These are phyloP conservation scores for Cheilinus undulatus DNA, from an alignment of 2,113 vertebrate genomes.

Conservation along the genomic window DNA sequence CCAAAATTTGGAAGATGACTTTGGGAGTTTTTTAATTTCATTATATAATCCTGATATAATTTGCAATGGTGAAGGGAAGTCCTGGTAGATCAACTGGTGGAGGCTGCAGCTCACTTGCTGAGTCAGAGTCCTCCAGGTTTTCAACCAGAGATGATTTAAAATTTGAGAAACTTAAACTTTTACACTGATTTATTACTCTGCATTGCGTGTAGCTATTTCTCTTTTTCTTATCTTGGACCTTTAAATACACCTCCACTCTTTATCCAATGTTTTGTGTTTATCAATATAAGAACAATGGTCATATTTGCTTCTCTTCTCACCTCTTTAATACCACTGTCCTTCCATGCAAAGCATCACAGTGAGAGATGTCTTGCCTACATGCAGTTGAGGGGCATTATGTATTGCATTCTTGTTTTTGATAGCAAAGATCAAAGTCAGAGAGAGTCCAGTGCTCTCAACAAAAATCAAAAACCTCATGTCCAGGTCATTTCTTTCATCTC, in stretches of 20 bases:
- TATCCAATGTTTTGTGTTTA: too few species aligned
- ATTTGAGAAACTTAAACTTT: too few species aligned
- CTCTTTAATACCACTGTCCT: neutral
- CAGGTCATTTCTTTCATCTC: constrained; percentile 57
- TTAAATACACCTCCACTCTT: neutral
- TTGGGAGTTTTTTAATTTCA: neutral
- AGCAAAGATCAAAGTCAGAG: constrained; percentile 56
- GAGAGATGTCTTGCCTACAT: constrained; percentile 2
- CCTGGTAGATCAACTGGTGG: too few species aligned
- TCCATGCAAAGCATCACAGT: constrained; percentile 4
- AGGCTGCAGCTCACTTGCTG: too few species aligned
- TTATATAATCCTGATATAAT: too few species aligned
- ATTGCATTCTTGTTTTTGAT: constrained; percentile 44
- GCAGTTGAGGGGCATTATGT: neutral
- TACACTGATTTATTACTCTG: too few species aligned
- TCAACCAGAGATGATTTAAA: too few species aligned
- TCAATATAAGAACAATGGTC: neutral
- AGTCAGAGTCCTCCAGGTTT: too few species aligned
- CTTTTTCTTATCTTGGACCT: neutral
- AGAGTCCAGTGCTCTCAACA: constrained; percentile 26
- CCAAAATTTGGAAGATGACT: neutral
- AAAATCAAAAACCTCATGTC: constrained; percentile 20
- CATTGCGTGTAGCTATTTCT: neutral
- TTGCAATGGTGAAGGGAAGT: too few species aligned
- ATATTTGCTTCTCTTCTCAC: neutral